Conservation (phyloP, 2,888 invertebrate species). For the Physocephala rufipes region DNA sequence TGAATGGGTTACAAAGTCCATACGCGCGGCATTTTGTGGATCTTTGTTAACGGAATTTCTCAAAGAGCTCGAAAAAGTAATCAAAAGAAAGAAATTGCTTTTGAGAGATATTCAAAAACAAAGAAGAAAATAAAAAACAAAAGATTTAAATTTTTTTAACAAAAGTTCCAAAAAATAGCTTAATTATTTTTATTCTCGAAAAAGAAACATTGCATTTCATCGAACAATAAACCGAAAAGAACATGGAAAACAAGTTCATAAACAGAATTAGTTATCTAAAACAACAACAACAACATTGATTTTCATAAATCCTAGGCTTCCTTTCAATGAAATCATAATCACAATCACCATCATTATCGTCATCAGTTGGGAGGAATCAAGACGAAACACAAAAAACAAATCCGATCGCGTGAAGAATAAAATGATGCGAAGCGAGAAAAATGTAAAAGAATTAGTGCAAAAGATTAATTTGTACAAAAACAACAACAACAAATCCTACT, state of each 20-base stretch:
- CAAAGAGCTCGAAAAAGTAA: neutral
- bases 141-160: conserved; percentile 10
- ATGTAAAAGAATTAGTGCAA: conserved; percentile 32
- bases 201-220: too few relatives aligned
- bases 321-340: too few relatives aligned
- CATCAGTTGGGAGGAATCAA: conserved; percentile 9
- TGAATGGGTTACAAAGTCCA: neutral
- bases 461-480: conserved; percentile 33
- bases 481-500: conserved; percentile 16
- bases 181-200: too few relatives aligned
- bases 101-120: neutral
- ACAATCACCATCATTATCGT: conserved; percentile 5
- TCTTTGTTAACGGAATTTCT: too few relatives aligned
- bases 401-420: neutral
- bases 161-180: conserved; percentile 13
- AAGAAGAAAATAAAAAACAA: conserved; percentile 5
- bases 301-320: too few relatives aligned
- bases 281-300: conserved; percentile 17
- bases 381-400: neutral
- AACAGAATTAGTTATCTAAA: conserved; percentile 39
- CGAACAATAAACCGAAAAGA: conserved; percentile 23
- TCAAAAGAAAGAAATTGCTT: neutral
- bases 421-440: neutral
- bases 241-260: conserved; percentile 40
- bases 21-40: neutral